Base-by-base conservation (phyloP, 2,113 vertebrate genomes). In the Semnornis frantzii region DNA sequence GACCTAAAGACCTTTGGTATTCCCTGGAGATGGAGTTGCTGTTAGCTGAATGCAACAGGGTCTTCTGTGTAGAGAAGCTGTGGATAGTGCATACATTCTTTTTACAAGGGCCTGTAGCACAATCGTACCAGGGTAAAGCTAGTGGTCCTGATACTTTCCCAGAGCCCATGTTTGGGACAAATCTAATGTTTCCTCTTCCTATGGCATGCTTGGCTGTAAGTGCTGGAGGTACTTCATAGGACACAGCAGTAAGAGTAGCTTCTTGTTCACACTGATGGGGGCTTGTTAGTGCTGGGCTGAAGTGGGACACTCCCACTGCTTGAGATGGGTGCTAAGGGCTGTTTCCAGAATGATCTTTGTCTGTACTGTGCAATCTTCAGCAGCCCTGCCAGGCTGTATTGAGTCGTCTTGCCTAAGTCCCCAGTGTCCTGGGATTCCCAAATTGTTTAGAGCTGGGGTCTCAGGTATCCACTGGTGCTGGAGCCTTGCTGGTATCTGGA, bases 1-100 rank as follows among this genome's bases (percentile, higher is more conserved):
- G 78, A 30, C 15, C 4, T 1, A 1, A 42, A 48, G 8, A 33
- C 23, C 11, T 85, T 4, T 1, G 15, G 30, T 13, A 1, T 39
- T 83, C 52, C 33, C 12, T 82, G 28, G 19, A 64, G 42, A 27
- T 25, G 23, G 39, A 16, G 7, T 55, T 28, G 34, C 31, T 75
- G 5, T 58, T 72, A 65, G 37, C 37, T 75, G 50, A 63, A 33
- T 73, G 63, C 28, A 86, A 17, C 33, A 89, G 55, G 39, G 39
- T 77, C 24, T 17, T 81, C 34, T 79, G 59, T 16, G 15, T 59
- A 31, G 37, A 44, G 50, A 63, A 74, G 81, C 39, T 17, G 16
- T 80, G 31, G 20, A 60, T 90, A 64, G 52, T 2, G 3, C 10
- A 1, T 3, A 28, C 2, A 20, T 3, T 18, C 8, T 65, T 69